Base-by-base conservation (phyloP, 1,140 invertebrate genomes). In the Leptinotarsa undecemlineata region DNA sequence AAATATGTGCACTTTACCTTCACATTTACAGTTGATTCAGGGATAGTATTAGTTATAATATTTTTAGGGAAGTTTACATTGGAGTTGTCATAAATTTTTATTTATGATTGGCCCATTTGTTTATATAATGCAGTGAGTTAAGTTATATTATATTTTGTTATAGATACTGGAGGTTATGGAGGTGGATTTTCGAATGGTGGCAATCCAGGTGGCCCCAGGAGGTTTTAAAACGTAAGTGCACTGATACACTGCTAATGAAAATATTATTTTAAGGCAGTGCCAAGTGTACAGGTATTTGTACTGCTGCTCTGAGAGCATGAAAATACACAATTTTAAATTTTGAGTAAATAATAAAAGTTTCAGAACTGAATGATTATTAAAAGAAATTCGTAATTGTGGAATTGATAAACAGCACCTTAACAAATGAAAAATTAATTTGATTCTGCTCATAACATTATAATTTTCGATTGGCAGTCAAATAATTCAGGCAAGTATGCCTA, bases 121-220 rank as follows among this genome's bases (percentile, higher is more conserved):
- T 17, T 15, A n/a, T 3, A 57, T 57, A n/a, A 57, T 57, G 15
- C n/a, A 15, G 15, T 75, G 66, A 61, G 47, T 68, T 72, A 48
- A 73, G 69, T 71, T 74, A 51, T 61, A 48, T 64, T 71, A 23
- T 63, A 11, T 72, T 73, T 76, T 77, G 51, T 66, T 82, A 78
- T 81, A 79, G 75, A 76, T 74, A 19, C 71, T 26, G 73, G 75
- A 61, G 76, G 76, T 57, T 72, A 73, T 33, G 72, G 76, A 15
- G 85, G 85, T 23, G 85, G 86, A 11, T 84, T 88, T 75, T 81
- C 88, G 79, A 89, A 89, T 78, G 74, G 76, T 17, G 74, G 77
- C 60, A 73, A 74, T 61, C 74, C 74, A 63, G 75, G 75, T 84
- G 79, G 61, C 80, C 84, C 87, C 78, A 84, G 87, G 75, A 83